These are phyloP conservation scores for Falco naumanni DNA, from an alignment of 2,797 vertebrate genomes.

Conservation along the genomic window DNA sequence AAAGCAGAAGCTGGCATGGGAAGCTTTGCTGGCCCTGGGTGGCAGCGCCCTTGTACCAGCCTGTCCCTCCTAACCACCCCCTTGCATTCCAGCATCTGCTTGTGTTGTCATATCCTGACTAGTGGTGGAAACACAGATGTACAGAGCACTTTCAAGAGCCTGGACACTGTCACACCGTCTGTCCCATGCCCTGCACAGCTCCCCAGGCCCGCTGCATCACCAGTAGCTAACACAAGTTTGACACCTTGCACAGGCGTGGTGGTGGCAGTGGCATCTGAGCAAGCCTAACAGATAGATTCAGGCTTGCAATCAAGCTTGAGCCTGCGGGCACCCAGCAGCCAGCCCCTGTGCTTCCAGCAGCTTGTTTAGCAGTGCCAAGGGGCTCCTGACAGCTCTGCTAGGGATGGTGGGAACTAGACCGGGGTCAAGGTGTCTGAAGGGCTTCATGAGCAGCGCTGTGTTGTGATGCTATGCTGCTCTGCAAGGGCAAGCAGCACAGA, in stretches of 20 bases:
- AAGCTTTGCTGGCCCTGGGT: fast-evolving
- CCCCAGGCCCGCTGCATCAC: background rate
- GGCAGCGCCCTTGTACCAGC: background rate
- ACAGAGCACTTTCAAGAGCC: background rate
- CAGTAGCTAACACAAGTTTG: background rate
- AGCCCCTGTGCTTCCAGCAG: background rate
- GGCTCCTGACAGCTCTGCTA: background rate
- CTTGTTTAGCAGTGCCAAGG: background rate
- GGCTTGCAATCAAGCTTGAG: background rate
- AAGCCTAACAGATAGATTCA: background rate
- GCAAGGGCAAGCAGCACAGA: background rate
- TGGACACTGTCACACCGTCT: background rate
- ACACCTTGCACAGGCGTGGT: background rate
- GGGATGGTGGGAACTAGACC: fast-evolving
- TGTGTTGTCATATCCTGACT: fast-evolving
- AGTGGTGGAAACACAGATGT: background rate
- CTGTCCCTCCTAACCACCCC: background rate
- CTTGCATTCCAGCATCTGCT: background rate
- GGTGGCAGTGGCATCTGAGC: background rate
- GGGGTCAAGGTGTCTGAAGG: too few relatives aligned
- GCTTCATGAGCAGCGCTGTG: background rate
- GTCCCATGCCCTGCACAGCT: background rate
- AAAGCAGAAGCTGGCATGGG: background rate
- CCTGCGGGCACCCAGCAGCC: background rate
- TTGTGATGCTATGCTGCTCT: fast-evolving